Conservation (phyloP, 2,888 invertebrate genomes). For the Deroplatys truncata region DNA sequence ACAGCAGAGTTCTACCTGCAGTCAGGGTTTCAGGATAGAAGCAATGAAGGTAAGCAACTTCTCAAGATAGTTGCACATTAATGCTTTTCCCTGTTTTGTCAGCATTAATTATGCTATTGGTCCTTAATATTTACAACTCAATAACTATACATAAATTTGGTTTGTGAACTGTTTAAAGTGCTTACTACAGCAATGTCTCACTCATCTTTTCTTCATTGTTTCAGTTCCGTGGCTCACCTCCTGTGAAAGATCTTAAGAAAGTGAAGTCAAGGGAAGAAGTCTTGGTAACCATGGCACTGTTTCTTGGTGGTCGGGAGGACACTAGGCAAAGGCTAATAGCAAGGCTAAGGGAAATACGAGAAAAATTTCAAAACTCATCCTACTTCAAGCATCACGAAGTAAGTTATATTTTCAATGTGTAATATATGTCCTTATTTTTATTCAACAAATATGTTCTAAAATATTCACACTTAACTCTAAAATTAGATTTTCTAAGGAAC, state of each 20-base stretch:
- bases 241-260: slow-evolving; percentile 83
- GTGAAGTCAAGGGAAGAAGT: slow-evolving; percentile 76
- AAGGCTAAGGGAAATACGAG: slow-evolving; percentile 71
- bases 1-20: slow-evolving; percentile 85
- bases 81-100: too few species aligned
- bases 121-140: background rate
- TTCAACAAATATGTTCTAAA: too few species aligned
- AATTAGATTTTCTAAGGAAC: too few species aligned
- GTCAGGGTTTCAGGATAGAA: slow-evolving; percentile 93
- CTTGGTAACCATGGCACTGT: slow-evolving; percentile 65
- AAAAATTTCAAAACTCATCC: slow-evolving; percentile 74
- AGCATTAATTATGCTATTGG: background rate
- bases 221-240: slow-evolving; percentile 69
- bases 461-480: too few species aligned
- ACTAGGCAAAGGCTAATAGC: slow-evolving; percentile 65
- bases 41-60: slow-evolving; percentile 70
- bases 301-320: slow-evolving; percentile 63
- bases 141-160: background rate
- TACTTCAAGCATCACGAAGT: slow-evolving; percentile 86
- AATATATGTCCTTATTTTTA: background rate
- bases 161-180: background rate
- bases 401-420: slow-evolving; percentile 28
- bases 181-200: background rate
- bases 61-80: too few species aligned
- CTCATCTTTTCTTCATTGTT: slow-evolving; percentile 28